These are phyloP conservation scores for Tiliqua scincoides DNA, from an alignment of 2,113 vertebrate species.

Conservation along the genomic window DNA sequence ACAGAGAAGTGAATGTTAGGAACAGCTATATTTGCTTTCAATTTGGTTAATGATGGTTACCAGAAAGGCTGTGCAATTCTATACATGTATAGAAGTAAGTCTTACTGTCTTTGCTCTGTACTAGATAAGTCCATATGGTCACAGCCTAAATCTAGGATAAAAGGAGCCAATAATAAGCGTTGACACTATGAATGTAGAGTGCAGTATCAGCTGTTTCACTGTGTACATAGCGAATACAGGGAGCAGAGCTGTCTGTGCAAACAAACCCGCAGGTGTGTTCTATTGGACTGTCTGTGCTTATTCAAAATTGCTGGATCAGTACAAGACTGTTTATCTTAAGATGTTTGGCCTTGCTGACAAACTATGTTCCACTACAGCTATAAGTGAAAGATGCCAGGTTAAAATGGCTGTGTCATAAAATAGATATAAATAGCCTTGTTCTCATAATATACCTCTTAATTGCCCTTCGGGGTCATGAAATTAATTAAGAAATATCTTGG, in stretches of 20 bases:
- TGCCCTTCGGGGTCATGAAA: conserved; percentile 63
- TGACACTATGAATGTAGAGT: not conserved
- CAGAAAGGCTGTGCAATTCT: not conserved
- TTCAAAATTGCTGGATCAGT: not conserved
- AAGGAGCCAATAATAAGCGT: too few species aligned
- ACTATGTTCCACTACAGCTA: conserved; percentile 45
- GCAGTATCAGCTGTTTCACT: not conserved
- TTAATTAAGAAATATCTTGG: conserved; percentile 69
- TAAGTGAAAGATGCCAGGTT: not conserved
- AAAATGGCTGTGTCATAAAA: conserved; percentile 61
- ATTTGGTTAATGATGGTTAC: not conserved
- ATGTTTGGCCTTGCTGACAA: conserved; percentile 1
- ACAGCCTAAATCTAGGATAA: too few species aligned
- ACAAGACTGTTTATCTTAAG: not conserved
- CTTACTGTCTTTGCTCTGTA: too few species aligned
- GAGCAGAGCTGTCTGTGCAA: not conserved
- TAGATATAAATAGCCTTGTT: conserved; percentile 65
- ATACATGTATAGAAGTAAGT: too few species aligned
- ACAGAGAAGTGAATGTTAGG: too few species aligned
- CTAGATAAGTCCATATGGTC: too few species aligned
- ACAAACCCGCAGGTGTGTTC: not conserved
- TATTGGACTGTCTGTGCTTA: not conserved
- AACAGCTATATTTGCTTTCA: not conserved
- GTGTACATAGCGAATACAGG: not conserved
- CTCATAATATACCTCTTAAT: conserved; percentile 63